Percentiles rank a stretch among this genome's conserved stretches.
Conservation (phyloP, 2,888 invertebrate genomes). For the Eupithecia exiguata region DNA sequence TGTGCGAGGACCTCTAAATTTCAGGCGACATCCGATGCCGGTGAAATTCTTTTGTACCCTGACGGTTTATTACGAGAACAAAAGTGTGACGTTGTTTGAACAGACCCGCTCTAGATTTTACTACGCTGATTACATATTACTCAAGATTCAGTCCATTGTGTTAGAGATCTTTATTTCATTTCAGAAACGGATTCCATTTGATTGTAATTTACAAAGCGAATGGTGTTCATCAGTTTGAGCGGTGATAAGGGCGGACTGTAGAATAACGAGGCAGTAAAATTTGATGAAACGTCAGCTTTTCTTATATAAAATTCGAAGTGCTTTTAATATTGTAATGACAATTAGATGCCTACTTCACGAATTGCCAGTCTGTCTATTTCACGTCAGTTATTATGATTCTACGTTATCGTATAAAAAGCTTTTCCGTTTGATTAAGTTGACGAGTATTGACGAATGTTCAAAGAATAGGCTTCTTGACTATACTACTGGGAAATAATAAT, state of each 20-base stretch:
- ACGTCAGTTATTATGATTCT: neutral
- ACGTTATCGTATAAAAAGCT: slow-evolving; percentile 1
- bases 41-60: slow-evolving; percentile 74
- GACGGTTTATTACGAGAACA: slow-evolving; percentile 79
- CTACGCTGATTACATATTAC: slow-evolving; percentile 73
- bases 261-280: slow-evolving; percentile 5
- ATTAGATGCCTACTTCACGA: neutral
- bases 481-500: too few species aligned
- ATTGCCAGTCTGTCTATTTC: neutral
- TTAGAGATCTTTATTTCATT: slow-evolving; percentile 66
- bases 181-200: slow-evolving; percentile 67
- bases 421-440: neutral
- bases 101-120: slow-evolving; percentile 73
- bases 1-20: slow-evolving; percentile 60
- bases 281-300: slow-evolving; percentile 14
- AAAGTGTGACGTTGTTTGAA: slow-evolving; percentile 72
- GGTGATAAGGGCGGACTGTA: slow-evolving; percentile 20
- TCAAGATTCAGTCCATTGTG: slow-evolving; percentile 70
- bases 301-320: slow-evolving; percentile 2
- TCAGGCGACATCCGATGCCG: slow-evolving; percentile 69
- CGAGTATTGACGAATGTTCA: neutral
- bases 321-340: neutral
- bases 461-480: too few species aligned
- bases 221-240: slow-evolving; percentile 53
- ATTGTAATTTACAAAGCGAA: slow-evolving; percentile 63